phyloP scores from a whole-genome alignment of 37 sponge, comb jelly and placozoan genomes.

The Hormiphora californensis region DNA sequence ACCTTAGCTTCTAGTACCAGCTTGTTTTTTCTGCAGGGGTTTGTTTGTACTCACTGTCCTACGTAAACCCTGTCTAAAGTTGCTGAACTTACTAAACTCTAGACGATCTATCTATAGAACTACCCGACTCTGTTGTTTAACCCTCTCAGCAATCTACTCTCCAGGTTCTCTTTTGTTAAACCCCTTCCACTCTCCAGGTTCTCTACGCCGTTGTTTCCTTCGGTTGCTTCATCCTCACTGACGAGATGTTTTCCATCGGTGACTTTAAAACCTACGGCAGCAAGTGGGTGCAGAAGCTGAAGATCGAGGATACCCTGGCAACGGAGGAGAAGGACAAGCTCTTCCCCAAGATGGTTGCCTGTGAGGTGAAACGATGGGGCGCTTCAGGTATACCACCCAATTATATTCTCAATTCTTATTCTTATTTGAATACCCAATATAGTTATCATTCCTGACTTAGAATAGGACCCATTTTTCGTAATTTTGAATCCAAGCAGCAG shows the following conservation, averaged over 20 bases:
- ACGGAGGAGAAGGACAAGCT: slow-evolving; percentile 20
- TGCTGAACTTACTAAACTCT: no score
- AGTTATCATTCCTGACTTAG: neutral
- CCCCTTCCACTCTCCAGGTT: no score
- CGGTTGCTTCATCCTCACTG: slow-evolving; percentile 8
- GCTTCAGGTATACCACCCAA: neutral
- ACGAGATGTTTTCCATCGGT: slow-evolving; percentile 8
- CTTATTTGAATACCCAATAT: neutral
- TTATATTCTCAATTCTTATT: neutral
- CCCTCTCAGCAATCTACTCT: no score
- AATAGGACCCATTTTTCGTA: neutral
- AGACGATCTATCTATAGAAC: no score
- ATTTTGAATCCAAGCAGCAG: neutral
- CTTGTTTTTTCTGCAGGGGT: no score
- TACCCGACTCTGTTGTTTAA: no score
- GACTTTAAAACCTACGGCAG: neutral
- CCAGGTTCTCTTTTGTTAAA: no score
- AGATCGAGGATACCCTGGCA: neutral
- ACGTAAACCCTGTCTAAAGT: no score
- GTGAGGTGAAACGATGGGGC: slow-evolving; percentile 9
- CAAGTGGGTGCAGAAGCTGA: neutral
- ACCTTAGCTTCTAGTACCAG: no score
- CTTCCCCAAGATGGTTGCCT: slow-evolving; percentile 7
- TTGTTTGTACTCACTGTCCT: no score
- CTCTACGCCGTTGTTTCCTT: slow-evolving; percentile 5